These are phyloP conservation scores for Notodonta dromedarius DNA, from an alignment of 2,888 invertebrate genomes.

Conservation along the genomic window DNA sequence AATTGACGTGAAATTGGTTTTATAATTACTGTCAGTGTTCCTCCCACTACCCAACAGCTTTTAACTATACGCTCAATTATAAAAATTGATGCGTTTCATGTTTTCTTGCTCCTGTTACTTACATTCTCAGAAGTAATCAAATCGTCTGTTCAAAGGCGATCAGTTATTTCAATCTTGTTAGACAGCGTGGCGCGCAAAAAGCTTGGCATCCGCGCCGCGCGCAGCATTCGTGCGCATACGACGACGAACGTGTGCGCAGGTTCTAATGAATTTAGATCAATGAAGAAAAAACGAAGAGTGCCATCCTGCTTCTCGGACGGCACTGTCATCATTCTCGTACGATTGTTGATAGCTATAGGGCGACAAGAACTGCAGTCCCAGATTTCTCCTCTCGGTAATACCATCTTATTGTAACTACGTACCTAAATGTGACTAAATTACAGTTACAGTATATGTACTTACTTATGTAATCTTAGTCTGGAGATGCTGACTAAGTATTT, in stretches of 20 bases:
- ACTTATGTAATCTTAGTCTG: too few species aligned
- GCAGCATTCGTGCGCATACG: slow-evolving; percentile 62
- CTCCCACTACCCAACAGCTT: neutral
- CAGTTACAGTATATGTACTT: neutral
- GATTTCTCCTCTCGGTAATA: slow-evolving; percentile 19
- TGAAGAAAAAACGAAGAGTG: slow-evolving; percentile 58
- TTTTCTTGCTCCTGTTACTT: slow-evolving; percentile 50
- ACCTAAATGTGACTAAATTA: neutral
- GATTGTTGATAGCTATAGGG: slow-evolving; percentile 32
- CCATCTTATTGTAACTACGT: neutral
- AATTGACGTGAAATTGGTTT: neutral
- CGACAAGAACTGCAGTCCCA: slow-evolving; percentile 22
- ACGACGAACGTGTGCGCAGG: slow-evolving; percentile 56
- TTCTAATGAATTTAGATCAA: slow-evolving; percentile 77
- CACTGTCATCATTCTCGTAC: slow-evolving; percentile 42
- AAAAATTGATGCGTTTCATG: slow-evolving; percentile 36
- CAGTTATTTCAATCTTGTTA: slow-evolving; percentile 77
- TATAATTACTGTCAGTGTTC: neutral
- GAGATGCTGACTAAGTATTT: too few species aligned
- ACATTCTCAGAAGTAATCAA: slow-evolving; percentile 62
- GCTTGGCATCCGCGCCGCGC: slow-evolving; percentile 56
- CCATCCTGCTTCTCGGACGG: slow-evolving; percentile 51
- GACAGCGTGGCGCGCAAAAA: slow-evolving; percentile 76
- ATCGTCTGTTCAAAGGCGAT: slow-evolving; percentile 61
- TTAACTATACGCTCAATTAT: slow-evolving; percentile 37